These are phyloP conservation scores for Sebastes iracundus DNA, from an alignment of 2,797 vertebrate species.

Conservation along the genomic window DNA sequence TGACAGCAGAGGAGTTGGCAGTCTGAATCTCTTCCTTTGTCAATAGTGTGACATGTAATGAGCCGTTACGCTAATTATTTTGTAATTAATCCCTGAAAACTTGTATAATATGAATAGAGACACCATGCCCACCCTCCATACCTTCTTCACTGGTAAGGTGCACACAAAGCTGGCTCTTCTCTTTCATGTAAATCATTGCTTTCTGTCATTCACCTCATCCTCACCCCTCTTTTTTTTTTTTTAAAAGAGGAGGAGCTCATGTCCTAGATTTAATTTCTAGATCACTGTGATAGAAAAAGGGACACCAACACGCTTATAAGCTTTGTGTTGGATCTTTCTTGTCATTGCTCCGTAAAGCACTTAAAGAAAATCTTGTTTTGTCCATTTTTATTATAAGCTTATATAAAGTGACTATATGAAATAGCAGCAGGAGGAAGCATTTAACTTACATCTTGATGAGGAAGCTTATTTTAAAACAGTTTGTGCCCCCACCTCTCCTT, in stretches of 20 bases:
- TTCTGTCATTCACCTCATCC: constrained; percentile 8
- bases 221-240: background rate
- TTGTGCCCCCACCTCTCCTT: background rate
- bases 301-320: background rate
- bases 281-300: background rate
- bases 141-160: background rate
- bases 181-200: constrained; percentile 3
- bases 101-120: background rate
- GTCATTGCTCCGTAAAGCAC: background rate
- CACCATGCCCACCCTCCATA: constrained; percentile 8
- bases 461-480: background rate
- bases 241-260: background rate
- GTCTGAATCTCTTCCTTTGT: constrained; percentile 20
- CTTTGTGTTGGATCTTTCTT: background rate
- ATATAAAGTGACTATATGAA: background rate
- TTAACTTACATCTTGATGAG: background rate
- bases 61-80: constrained; percentile 50
- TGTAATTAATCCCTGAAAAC: constrained; percentile 53
- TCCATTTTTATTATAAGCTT: background rate
- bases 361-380: background rate
- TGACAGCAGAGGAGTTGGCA: constrained; percentile 22
- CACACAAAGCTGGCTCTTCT: background rate
- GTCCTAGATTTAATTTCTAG: constrained; percentile 7
- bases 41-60: constrained; percentile 40
- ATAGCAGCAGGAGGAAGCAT: background rate